Evolutionary conservation across 2,888 invertebrate species (phyloP), one percentile per base, ranked within the genome.

Genomic region (Lutraria lutraria): DNA sequence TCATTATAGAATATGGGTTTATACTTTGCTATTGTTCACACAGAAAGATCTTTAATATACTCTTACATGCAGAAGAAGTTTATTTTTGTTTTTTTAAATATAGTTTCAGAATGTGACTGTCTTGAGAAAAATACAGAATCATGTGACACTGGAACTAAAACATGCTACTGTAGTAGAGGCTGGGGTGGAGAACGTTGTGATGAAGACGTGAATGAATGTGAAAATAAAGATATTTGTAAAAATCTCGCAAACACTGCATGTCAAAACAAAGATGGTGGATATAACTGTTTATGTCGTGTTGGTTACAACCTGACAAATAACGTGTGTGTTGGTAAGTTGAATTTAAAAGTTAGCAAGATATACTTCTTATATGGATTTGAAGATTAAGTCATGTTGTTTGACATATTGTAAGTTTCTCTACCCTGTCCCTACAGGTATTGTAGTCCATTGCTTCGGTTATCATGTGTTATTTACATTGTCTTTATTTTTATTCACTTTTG

Each of bases 291-390:
- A n/a, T 84, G 84, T 52, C 19, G 68, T 16, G n/a, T 25, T 29
- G 84, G 84, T 29, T 84, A 53, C 72, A 16, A 52, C n/a, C 10
- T 6, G n/a, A 25, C 34, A 25, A 34, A 43, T 19, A 21, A 21
- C 19, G 10, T 13, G 13, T 84, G 84, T 54, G 54, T 84, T n/a
- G 84, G 84, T 84, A 68, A 53, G 84, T 60, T 60, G 53, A 81
- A 25, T 68, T 25, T 68, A n/a, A 4, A 12, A 25, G 19, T 56
- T 56, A 16, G 43, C 2, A 43, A 4, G 2, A 43, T 43, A 43
- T 43, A 43, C 43, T 43, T 2, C n/a, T n/a, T n/a, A n/a, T n/a
- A n/a, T n/a, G n/a, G n/a, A n/a, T n/a, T n/a, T n/a, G 43, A 43
- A 4, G 8, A 8, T 43, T 43, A 4, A 2, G 43, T 43, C 43